Evolutionary conservation across 2,797 vertebrate species (phyloP), one percentile per base, ranked within the genome.

Genomic region (Oreortyx pictus): DNA sequence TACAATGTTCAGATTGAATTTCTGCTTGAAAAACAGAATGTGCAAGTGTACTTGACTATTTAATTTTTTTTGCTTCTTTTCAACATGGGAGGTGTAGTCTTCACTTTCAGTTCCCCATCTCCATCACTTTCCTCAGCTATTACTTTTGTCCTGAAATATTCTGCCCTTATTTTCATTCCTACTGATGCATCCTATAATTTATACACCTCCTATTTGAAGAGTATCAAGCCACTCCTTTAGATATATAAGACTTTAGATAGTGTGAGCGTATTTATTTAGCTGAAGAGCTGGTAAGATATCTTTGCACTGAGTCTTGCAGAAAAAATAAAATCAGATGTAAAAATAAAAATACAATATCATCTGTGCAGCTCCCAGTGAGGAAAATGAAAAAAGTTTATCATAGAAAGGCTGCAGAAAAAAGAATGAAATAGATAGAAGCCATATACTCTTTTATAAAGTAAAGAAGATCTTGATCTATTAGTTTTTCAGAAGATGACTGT

Each of bases 11-110:
- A 87, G 54, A 77, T 35, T 41, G n/a, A 88, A 46, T 83, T 93
- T 89, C 79, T 91, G 19, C 54, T 89, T 81, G 37, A 82, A 85
- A 95, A 93, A 65, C 20, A 77, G 39, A 70, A 73, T n/a, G 37
- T 39, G 9, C 77, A 77, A 86, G 33, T 75, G 61, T 59, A 68
- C 68, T 86, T 92, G 46, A 39, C 41, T 54, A 27, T 15, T 27
- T 33, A 23, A 35, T 31, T 11, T 88, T 54, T 59, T 74, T 84
- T 54, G 5, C 15, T 75, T 72, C 66, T 64, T 82, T 20, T 92
- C 82, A 68, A n/a, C 14, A 20, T 9, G 9, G 31, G 92, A 86
- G 16, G 25, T 64, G 14, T 83, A 75, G 60, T 37, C 67, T 92
- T 88, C 23, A 61, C n/a, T 29, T 43, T 11, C 25, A 79, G 60